phyloP scores from a whole-genome alignment of 2,888 invertebrate species.

The Drosophila meridionalis region DNA sequence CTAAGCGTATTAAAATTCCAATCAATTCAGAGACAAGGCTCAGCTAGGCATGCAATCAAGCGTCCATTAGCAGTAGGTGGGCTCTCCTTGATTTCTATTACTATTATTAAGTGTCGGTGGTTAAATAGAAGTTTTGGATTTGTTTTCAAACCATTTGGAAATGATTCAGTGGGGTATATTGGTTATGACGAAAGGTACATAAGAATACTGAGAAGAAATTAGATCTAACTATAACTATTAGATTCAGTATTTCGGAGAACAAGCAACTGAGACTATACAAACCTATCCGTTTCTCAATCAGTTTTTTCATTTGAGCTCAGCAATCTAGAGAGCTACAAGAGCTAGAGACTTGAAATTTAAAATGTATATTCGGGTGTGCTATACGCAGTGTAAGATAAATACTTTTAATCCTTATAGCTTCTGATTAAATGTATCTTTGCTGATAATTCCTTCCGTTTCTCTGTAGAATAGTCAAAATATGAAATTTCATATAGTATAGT shows the following conservation, averaged over 20 bases:
- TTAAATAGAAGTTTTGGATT: neutral
- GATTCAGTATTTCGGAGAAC: neutral
- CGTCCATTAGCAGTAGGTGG: neutral
- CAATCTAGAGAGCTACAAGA: neutral
- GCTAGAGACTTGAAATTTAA: neutral
- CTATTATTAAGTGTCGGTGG: neutral
- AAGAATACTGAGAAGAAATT: too few species aligned
- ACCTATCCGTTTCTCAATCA: neutral
- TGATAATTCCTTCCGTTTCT: too few species aligned
- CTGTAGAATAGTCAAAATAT: too few species aligned
- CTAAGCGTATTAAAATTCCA: constrained; percentile 44
- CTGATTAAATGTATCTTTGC: too few species aligned
- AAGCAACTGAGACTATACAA: neutral
- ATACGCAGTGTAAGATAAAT: too few species aligned
- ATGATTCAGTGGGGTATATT: neutral
- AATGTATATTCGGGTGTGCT: neutral
- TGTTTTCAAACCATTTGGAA: neutral
- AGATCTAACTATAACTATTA: neutral
- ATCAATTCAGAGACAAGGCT: constrained; percentile 43
- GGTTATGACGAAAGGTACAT: too few species aligned
- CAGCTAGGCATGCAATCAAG: constrained; percentile 34
- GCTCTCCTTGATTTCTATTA: constrained; percentile 3
- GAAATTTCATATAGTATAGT: neutral
- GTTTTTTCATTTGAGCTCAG: neutral
- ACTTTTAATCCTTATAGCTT: too few species aligned